These are phyloP conservation scores for Drosophila biarmipes DNA, from an alignment of 1,140 invertebrate species.

Conservation along the genomic window DNA sequence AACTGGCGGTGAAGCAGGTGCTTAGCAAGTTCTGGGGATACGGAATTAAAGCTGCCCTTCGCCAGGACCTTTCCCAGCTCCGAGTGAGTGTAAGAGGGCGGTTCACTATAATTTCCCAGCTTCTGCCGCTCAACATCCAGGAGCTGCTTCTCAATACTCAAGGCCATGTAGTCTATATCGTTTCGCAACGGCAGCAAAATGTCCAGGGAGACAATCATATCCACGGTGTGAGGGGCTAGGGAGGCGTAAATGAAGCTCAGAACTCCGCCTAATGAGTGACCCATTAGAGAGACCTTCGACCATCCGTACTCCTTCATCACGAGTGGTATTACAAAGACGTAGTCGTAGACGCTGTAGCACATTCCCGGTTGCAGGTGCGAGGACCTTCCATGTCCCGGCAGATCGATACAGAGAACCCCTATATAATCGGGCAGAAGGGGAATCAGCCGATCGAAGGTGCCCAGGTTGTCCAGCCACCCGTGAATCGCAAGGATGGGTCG, in stretches of 20 bases:
- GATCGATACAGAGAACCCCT: conserved; percentile 88
- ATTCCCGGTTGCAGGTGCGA: conserved; percentile 86
- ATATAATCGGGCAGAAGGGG: conserved; percentile 86
- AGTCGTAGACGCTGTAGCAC: conserved; percentile 86
- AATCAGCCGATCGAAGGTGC: conserved; percentile 88
- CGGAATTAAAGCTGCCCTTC: conserved; percentile 85
- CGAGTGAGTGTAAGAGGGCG: conserved; percentile 86
- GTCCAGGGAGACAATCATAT: conserved; percentile 87
- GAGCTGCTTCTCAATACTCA: conserved; percentile 45
- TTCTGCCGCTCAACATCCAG: conserved; percentile 50
- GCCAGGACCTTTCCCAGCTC: conserved; percentile 86
- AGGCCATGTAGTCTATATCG: conserved; percentile 7
- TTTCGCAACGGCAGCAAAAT: conserved; percentile 84
- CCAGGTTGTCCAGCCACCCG: conserved; percentile 91
- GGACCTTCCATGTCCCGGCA: conserved; percentile 90
- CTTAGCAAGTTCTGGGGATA: conserved; percentile 85
- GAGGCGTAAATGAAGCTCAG: conserved; percentile 85
- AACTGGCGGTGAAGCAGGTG: conserved; percentile 86
- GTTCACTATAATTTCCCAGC: conserved; percentile 73
- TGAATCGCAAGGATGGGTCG: conserved; percentile 89
- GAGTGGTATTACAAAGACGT: conserved; percentile 85
- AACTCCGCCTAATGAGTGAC: conserved; percentile 88
- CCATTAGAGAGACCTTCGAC: conserved; percentile 88
- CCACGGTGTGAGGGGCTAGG: conserved; percentile 86
- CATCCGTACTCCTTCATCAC: conserved; percentile 88